phyloP scores from a whole-genome alignment of 2,797 vertebrate genomes.

The Siniperca undulata region DNA sequence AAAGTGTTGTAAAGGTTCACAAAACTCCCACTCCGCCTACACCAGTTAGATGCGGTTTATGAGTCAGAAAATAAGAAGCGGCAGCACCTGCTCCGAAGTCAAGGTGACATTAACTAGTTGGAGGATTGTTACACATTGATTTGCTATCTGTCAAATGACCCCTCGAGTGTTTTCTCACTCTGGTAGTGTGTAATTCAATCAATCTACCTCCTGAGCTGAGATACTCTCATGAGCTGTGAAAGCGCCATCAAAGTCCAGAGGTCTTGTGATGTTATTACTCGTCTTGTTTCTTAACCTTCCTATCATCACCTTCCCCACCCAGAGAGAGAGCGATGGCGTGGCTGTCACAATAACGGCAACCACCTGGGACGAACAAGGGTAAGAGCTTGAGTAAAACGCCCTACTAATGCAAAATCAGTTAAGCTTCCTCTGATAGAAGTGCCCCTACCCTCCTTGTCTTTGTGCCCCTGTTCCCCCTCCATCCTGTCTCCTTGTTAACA shows the following conservation, averaged over 20 bases:
- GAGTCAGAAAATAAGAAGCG: conserved; percentile 76
- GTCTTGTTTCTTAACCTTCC: not conserved
- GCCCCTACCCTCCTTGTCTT: not conserved
- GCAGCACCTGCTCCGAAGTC: conserved; percentile 64
- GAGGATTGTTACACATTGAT: conserved; percentile 44
- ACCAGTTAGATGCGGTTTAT: conserved; percentile 65
- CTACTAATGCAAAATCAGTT: conserved; percentile 3
- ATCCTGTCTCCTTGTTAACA: conserved; percentile 21
- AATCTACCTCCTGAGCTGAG: not conserved
- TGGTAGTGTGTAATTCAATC: not conserved
- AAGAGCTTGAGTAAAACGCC: no score
- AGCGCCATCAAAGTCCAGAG: not conserved
- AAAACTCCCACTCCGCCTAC: conserved; percentile 54
- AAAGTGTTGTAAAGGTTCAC: conserved; percentile 65
- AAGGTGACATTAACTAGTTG: conserved; percentile 70
- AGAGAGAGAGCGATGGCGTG: conserved; percentile 3
- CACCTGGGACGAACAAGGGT: not conserved
- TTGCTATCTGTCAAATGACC: conserved; percentile 29
- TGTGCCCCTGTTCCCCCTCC: not conserved
- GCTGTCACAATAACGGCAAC: not conserved
- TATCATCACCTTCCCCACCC: not conserved
- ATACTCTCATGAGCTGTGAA: not conserved
- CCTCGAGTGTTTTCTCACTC: conserved; percentile 2
- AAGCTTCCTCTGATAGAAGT: not conserved
- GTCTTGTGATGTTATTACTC: not conserved